Conservation (phyloP, 1,140 invertebrate species). For the Metaphire vulgaris region DNA sequence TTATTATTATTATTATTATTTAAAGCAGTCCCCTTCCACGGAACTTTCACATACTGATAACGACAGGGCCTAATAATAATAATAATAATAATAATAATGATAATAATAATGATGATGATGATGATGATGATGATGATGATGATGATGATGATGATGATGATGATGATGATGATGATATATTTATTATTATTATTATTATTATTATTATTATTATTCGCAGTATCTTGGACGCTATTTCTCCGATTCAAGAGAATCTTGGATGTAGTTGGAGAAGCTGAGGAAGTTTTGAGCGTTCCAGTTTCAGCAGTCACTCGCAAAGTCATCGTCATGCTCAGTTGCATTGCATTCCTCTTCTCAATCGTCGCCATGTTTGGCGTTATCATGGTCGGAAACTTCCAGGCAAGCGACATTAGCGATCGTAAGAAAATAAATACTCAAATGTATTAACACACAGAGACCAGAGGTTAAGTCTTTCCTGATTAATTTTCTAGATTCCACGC, state of each 20-base stretch:
- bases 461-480: too few species aligned
- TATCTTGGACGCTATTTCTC: background rate
- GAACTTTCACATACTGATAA: background rate
- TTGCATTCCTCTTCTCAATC: background rate
- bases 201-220: background rate
- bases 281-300: too few species aligned
- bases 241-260: background rate
- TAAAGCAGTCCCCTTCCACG: too few species aligned
- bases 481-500: too few species aligned
- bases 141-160: background rate
- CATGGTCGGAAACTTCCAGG: background rate
- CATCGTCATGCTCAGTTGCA: background rate
- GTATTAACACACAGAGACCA: background rate
- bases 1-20: too few species aligned
- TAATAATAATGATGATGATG: background rate
- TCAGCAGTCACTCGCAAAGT: background rate
- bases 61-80: background rate
- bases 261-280: background rate
- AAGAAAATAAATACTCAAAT: background rate
- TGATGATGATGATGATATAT: background rate
- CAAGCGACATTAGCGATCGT: background rate
- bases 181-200: background rate
- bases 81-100: background rate
- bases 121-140: slow-evolving; percentile 3
- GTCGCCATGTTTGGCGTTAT: background rate